Evolutionary conservation across 2,797 vertebrate genomes (phyloP), one percentile per base, ranked within the genome.

Genomic region (Microctenopoma stevenorrisi): DNA sequence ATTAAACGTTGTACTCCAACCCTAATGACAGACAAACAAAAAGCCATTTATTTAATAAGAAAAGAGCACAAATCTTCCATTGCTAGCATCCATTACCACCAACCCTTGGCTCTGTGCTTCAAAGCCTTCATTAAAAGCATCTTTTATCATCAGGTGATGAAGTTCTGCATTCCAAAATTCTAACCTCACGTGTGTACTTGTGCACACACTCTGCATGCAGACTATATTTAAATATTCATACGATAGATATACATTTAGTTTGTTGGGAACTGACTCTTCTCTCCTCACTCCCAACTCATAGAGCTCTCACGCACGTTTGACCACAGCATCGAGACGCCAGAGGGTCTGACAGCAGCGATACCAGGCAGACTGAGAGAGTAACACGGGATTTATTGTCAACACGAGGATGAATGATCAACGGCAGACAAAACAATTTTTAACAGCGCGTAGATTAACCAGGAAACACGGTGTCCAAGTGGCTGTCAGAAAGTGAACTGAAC

Each of bases 91-190:
- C 73, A 86, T 90, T 84, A 82, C 76, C 64, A 64, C 67, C 75
- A 76, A 55, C 40, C 59, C 62, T 38, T 66, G 72, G 61, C 67
- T 74, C 74, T 62, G 64, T 76, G 58, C 50, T 67, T 57, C 53
- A 80, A 79, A 83, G 74, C 70, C 74, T 82, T 85, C 76, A 90
- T 91, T 74, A 91, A 87, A 78, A 22, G 67, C 38, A 52, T 79
- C 87, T 87, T 81, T 92, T 82, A 89, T 81, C 76, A 12, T 61
- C 75, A 64, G 56, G 47, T 73, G 59, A 54, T 81, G 70, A 85
- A 85, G 83, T 25, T 35, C 68, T 79, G 74, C 77, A 68, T 83
- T 85, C 84, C 82, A 67, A 58, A 55, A 71, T 35, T 47, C 26
- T 53, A 40, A 22, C 46, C 50, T 22, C 57, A 13, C 51, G 49